Conservation (phyloP, 2,113 vertebrate genomes). For the Hyperopisus bebe region DNA sequence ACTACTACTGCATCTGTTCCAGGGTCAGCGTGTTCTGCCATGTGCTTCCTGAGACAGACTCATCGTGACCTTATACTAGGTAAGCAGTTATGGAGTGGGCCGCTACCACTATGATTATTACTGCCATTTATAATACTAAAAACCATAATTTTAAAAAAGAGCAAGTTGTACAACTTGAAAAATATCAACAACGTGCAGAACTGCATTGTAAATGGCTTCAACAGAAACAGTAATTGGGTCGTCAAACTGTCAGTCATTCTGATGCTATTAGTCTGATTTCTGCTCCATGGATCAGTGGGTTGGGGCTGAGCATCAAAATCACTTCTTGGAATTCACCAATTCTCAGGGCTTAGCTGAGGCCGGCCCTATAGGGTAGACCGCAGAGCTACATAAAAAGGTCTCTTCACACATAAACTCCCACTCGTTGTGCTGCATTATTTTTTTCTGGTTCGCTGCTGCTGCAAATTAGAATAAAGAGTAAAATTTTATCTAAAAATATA, state of each 20-base stretch:
- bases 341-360: background rate
- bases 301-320: background rate
- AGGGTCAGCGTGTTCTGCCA: background rate
- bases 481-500: background rate
- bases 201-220: background rate
- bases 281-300: background rate
- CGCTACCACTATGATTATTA: background rate
- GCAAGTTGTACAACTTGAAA: background rate
- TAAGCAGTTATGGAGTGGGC: background rate
- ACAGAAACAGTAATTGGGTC: background rate
- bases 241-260: constrained; percentile 11
- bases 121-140: background rate
- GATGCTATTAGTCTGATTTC: constrained; percentile 5
- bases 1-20: background rate
- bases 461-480: constrained; percentile 31
- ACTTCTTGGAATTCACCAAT: background rate
- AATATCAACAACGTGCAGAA: background rate
- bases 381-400: constrained; percentile 4
- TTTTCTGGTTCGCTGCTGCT: constrained; percentile 33
- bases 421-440: constrained; percentile 32
- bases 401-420: constrained; percentile 28
- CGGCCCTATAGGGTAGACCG: background rate
- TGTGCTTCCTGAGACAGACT: background rate
- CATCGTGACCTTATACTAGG: background rate
- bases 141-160: background rate